These are phyloP conservation scores for Cecropterus lyciades DNA, from an alignment of 1,140 invertebrate species.

Conservation along the genomic window DNA sequence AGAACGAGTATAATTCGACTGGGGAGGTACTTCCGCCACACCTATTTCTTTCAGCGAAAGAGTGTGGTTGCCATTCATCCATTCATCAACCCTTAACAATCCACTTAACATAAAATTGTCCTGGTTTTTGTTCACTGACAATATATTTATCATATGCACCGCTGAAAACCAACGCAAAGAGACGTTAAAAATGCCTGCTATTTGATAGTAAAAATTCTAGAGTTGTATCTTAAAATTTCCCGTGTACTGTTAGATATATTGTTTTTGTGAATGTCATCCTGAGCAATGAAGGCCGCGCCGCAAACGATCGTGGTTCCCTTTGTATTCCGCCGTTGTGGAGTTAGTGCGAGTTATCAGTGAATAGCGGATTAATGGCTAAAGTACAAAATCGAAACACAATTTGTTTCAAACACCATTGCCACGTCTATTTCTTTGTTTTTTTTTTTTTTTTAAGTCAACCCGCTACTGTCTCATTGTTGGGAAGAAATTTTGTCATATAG, in stretches of 20 bases:
- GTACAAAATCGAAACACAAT: too few relatives aligned
- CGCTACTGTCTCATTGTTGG: too few relatives aligned
- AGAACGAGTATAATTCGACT: too few relatives aligned
- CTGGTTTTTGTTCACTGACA: not conserved
- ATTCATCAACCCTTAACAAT: too few relatives aligned
- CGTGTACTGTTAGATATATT: slow-evolving; percentile 62
- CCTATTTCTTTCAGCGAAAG: too few relatives aligned
- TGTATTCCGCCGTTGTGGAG: slow-evolving; percentile 60
- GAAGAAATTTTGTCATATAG: too few relatives aligned
- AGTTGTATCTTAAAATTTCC: slow-evolving; percentile 47
- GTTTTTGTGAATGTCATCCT: slow-evolving; percentile 81
- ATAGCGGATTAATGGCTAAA: not conserved
- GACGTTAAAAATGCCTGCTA: not conserved
- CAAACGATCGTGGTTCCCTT: slow-evolving; percentile 76
- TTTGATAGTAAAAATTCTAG: too few relatives aligned
- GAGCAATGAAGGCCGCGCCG: slow-evolving; percentile 71
- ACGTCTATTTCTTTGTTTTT: too few relatives aligned
- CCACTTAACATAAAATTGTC: not conserved
- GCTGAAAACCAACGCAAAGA: not conserved
- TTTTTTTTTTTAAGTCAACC: too few relatives aligned
- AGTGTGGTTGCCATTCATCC: too few relatives aligned
- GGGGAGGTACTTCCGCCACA: too few relatives aligned
- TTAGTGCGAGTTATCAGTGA: slow-evolving; percentile 40
- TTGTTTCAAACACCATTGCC: too few relatives aligned
- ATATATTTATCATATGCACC: slow-evolving; percentile 8